These are phyloP conservation scores for Adelognathus sp. DNA, from an alignment of 2,888 invertebrate species.

Conservation along the genomic window DNA sequence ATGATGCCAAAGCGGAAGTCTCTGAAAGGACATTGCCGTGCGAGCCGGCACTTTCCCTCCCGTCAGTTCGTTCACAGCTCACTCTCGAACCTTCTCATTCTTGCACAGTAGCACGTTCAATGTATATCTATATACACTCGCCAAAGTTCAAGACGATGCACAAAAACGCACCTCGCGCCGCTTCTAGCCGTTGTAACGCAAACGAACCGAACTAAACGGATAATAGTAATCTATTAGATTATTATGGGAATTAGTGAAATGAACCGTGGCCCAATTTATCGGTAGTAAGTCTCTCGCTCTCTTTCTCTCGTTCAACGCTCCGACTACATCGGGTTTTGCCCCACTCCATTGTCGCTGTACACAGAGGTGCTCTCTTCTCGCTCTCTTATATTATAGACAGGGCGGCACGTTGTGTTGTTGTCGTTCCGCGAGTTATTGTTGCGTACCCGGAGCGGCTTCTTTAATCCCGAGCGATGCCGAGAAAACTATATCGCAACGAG, in stretches of 20 bases:
- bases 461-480: slow-evolving; percentile 71
- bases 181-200: slow-evolving; percentile 62
- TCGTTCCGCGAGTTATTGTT: slow-evolving; percentile 62
- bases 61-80: slow-evolving; percentile 34
- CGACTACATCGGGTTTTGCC: slow-evolving; percentile 2
- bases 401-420: slow-evolving; percentile 53
- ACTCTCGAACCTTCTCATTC: slow-evolving; percentile 4
- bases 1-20: slow-evolving; percentile 45
- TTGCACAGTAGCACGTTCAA: background rate
- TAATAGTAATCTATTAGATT: slow-evolving; percentile 81
- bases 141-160: slow-evolving; percentile 27
- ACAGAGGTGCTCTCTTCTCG: slow-evolving; percentile 9
- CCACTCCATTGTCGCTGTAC: slow-evolving; percentile 40
- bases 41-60: slow-evolving; percentile 36
- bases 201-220: slow-evolving; percentile 80
- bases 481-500: slow-evolving; percentile 32
- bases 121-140: background rate
- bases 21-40: slow-evolving; percentile 11
- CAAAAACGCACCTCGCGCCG: slow-evolving; percentile 37
- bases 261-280: slow-evolving; percentile 80
- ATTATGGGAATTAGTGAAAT: slow-evolving; percentile 80
- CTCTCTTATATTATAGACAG: background rate
- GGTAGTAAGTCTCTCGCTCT: slow-evolving; percentile 75
- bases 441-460: slow-evolving; percentile 67
- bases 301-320: slow-evolving; percentile 21